phyloP scores from a whole-genome alignment of 2,888 invertebrate genomes.

The Adela reaumurella region DNA sequence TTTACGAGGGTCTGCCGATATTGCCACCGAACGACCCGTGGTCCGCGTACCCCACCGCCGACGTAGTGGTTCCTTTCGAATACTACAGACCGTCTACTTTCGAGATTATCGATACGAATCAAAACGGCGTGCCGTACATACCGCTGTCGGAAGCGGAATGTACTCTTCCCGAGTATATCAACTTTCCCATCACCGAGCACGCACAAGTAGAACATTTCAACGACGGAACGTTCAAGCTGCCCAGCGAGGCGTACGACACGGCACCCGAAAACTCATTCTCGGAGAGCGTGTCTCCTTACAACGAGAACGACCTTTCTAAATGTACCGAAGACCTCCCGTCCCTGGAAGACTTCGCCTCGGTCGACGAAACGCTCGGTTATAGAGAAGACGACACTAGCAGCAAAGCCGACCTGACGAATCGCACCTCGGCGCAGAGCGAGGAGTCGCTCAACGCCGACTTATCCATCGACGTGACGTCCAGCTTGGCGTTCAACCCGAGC shows the following conservation, averaged over 20 bases:
- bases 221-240: constrained; percentile 9
- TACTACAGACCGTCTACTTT: constrained; percentile 26
- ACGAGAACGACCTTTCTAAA: background rate
- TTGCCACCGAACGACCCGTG: constrained; percentile 45
- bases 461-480: constrained; percentile 44
- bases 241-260: constrained; percentile 10
- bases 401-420: background rate
- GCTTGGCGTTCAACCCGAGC: constrained; percentile 44
- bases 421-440: constrained; percentile 27
- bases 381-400: constrained; percentile 2
- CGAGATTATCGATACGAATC: constrained; percentile 26
- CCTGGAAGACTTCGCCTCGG: background rate
- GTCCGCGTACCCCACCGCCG: constrained; percentile 23
- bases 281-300: constrained; percentile 10
- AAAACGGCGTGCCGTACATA: constrained; percentile 34
- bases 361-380: background rate
- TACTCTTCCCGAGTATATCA: constrained; percentile 43
- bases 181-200: constrained; percentile 33
- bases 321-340: background rate
- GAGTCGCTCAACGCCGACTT: constrained; percentile 44
- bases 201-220: constrained; percentile 22
- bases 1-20: constrained; percentile 32
- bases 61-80: constrained; percentile 28
- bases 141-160: constrained; percentile 44
- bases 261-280: constrained; percentile 6